A percentile compares a stretch with the other conserved stretches of the same genome.
Evolutionary conservation across 1,140 invertebrate genomes (phyloP).

Genomic region (Eriosoma lanigerum): DNA sequence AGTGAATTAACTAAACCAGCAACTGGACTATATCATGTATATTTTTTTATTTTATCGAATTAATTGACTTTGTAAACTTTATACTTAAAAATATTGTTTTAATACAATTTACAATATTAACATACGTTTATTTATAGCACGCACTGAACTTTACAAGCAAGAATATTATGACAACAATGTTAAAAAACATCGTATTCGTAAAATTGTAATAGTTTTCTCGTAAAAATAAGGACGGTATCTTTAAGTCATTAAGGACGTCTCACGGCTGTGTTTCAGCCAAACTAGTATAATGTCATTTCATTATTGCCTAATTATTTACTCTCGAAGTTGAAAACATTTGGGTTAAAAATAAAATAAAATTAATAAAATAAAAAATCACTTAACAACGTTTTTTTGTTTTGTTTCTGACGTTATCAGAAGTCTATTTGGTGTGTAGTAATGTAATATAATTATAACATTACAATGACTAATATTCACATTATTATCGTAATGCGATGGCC

Average conservation of each 20-base stretch:
- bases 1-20: no score
- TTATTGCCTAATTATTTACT: conserved; percentile 23
- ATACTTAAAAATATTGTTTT: no score
- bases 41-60: no score
- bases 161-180: not conserved
- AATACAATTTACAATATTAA: no score
- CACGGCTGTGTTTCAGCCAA: not conserved
- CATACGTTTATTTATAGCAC: no score
- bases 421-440: not conserved
- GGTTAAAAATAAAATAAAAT: no score
- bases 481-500: not conserved
- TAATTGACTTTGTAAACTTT: no score
- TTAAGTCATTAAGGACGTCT: conserved; percentile 32
- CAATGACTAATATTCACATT: conserved; percentile 14
- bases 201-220: not conserved
- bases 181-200: not conserved
- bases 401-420: not conserved
- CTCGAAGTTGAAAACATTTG: conserved; percentile 8
- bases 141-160: no score
- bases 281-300: not conserved
- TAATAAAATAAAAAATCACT: not conserved
- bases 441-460: no score
- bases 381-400: not conserved
- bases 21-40: no score
- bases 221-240: not conserved